Evolutionary conservation across 2,888 invertebrate genomes (phyloP), one percentile per base, ranked within the genome.

Genomic region (Sphinx pinastri): DNA sequence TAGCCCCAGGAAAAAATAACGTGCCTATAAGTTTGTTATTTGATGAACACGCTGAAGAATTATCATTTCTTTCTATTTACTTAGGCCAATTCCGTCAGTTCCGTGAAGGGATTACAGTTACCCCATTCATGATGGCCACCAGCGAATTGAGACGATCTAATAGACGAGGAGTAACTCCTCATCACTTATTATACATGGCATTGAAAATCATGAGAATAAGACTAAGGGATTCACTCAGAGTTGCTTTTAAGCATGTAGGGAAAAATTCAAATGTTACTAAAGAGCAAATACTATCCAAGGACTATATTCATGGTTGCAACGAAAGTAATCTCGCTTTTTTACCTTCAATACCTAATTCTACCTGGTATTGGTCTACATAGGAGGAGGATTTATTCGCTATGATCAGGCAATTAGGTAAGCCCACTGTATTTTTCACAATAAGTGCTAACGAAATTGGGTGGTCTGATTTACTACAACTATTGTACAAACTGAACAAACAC

Each of bases 371-470:
- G 88, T 68, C 74, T 2, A 58, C 70, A 74, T 72, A 76, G 45
- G 79, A 79, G 75, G 59, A 69, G 71, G 78, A 77, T 71, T 72
- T 79, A 76, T 85, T 75, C 80, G 87, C 79, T 0, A 76, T 82
- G 71, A 52, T 81, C 5, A 71, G 81, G 67, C 79, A 73, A 71
- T 77, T 71, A 79, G 88, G 81, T 60, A 85, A 73, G 83, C 86
- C 72, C 10, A 88, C 74, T 49, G 14, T 75, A 8, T 80, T 78
- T 38, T 72, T 81, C 57, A 80, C 79, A 68, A 10, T 81, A 68
- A 87, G 85, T 77, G 86, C 88, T 0, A 87, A 87, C 72, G 88
- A 89, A 81, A 78, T 79, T 4, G 63, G 57, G 1, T 71, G 68
- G 71, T 16, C 4, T 16, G 16, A 45, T 16, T 45, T 69, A 4